Evolutionary conservation across 1,140 invertebrate species (phyloP), one percentile per base, ranked within the genome.

Genomic region (Reticulitermes speratus): DNA sequence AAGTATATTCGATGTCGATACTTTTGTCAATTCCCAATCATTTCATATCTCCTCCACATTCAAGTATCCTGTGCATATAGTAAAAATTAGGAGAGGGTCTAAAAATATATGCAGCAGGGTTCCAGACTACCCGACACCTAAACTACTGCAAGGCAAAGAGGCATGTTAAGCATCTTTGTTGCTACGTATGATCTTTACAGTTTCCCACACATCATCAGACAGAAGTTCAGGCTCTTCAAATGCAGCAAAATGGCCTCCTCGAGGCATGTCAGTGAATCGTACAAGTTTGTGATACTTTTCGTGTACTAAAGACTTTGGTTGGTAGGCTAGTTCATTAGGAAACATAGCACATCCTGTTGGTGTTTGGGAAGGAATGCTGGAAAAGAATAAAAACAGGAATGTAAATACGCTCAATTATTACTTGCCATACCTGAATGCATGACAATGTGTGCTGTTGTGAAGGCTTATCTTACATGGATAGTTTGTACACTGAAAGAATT

Each of bases 161-260:
- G 19, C 14, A 55, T 21, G 1, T 30, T 30, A 75, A 16, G 65
- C 25, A 75, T 25, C n/a, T 12, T 30, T 75, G 6, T 75, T 75
- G 9, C 65, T 83, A 8, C 59, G 6, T 38, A 82, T 85, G 65
- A 59, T 86, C 52, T 88, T 88, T 0, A 93, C 91, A 87, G 92
- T 93, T 45, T 88, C 87, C 85, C 91, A 91, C 85, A 93, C 90
- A 88, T 97, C 96, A 23, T 94, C 92, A 12, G 95, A 93, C 1
- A 97, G 88, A 16, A 94, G 88, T 88, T 94, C 88, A 0, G 97
- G 97, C 83, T 95, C 93, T 89, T 98, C 96, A 87, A 98, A 93
- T 0, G 96, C 96, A 16, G 95, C 95, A 89, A 98, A 98, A 91
- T 98, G 97, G 5, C 97, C 97, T 5, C 96, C 97, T 14, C 93